Percentiles rank a stretch among this genome's conserved stretches.
These are phyloP conservation scores for Atopsyche davidsoni DNA, from an alignment of 1,140 invertebrate species.

Conservation along the genomic window DNA sequence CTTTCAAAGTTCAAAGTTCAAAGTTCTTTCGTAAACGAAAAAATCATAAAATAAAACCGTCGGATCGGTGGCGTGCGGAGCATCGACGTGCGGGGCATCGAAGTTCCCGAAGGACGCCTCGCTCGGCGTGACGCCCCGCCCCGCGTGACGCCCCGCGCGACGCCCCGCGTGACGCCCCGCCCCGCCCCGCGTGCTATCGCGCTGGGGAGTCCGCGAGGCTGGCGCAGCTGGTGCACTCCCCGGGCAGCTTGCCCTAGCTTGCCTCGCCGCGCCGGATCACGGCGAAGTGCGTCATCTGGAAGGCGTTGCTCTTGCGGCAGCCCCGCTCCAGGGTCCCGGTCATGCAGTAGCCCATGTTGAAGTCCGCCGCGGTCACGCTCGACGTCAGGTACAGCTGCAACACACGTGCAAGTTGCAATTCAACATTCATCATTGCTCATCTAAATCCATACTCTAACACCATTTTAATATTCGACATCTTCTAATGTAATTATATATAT, in stretches of 20 bases:
- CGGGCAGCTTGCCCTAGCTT: conserved; percentile 27
- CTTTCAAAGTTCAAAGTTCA: no score
- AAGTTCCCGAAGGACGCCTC: not conserved
- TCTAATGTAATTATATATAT: no score
- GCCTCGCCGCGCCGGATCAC: conserved; percentile 59
- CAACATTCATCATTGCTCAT: no score
- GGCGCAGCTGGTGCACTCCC: conserved; percentile 28
- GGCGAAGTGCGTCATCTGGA: conserved; percentile 80
- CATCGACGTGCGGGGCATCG: no score
- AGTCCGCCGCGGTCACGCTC: conserved; percentile 72
- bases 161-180: not conserved
- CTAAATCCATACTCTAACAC: no score
- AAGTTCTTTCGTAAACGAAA: no score
- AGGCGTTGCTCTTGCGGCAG: conserved; percentile 64
- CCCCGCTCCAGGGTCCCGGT: conserved; percentile 80
- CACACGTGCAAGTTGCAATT: no score
- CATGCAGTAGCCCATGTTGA: conserved; percentile 84
- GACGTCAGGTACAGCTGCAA: conserved; percentile 67
- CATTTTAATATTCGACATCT: no score
- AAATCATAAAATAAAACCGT: no score
- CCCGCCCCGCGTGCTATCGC: not conserved
- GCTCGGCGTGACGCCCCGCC: not conserved
- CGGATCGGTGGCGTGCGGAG: no score
- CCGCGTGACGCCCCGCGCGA: not conserved
- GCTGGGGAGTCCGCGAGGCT: conserved; percentile 23